phyloP scores from a whole-genome alignment of 2,888 invertebrate genomes.

The Leptinotarsa juncta region DNA sequence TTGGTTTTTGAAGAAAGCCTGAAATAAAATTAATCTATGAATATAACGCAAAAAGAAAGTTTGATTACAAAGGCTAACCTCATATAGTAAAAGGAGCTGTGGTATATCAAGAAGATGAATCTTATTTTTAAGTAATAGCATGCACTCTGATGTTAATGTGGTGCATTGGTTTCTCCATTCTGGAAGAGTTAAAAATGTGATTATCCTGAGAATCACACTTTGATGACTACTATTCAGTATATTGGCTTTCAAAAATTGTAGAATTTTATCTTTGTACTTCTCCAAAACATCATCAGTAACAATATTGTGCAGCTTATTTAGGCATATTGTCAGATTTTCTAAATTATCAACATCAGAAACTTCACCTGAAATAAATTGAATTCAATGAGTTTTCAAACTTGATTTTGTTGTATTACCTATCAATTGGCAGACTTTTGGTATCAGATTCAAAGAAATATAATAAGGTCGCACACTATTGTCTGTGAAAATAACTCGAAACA shows the following conservation, averaged over 20 bases:
- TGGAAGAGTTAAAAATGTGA: slow-evolving; percentile 66
- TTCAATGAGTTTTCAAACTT: background rate
- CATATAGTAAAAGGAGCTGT: slow-evolving; percentile 63
- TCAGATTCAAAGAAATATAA: slow-evolving; percentile 61
- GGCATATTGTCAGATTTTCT: slow-evolving; percentile 65
- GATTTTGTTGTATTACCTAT: slow-evolving; percentile 56
- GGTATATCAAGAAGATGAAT: slow-evolving; percentile 61
- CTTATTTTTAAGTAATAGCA: slow-evolving; percentile 61
- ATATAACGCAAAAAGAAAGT: background rate
- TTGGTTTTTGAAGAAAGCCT: slow-evolving; percentile 66
- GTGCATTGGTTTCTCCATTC: slow-evolving; percentile 65
- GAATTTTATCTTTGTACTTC: slow-evolving; percentile 61
- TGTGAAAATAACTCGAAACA: slow-evolving; percentile 63
- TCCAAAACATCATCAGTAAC: slow-evolving; percentile 62
- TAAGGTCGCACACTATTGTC: slow-evolving; percentile 63
- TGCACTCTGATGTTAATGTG: slow-evolving; percentile 60
- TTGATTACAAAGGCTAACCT: slow-evolving; percentile 53
- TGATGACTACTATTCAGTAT: slow-evolving; percentile 54
- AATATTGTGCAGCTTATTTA: slow-evolving; percentile 64
- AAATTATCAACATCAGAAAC: slow-evolving; percentile 58
- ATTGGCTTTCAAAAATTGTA: slow-evolving; percentile 57
- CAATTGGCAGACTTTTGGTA: slow-evolving; percentile 62
- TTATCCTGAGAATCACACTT: slow-evolving; percentile 57
- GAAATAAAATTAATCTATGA: slow-evolving; percentile 34
- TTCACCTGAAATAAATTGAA: slow-evolving; percentile 22